phyloP scores from a whole-genome alignment of 2,113 vertebrate genomes.

The Irena cyanogastra region DNA sequence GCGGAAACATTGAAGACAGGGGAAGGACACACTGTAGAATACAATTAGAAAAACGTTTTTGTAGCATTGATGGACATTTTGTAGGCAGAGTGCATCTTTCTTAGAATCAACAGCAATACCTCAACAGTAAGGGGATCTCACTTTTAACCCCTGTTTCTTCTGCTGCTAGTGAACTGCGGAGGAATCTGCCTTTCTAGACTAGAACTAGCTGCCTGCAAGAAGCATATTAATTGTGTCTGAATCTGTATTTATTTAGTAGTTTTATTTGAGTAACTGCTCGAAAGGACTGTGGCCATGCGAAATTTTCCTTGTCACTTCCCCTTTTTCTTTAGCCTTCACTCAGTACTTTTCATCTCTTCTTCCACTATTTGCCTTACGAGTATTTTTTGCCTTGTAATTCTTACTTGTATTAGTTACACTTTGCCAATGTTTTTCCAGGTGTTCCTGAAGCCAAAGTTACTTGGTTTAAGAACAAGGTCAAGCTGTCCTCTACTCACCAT shows the following conservation, averaged over 20 bases:
- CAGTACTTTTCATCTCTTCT: neutral
- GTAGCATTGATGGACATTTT: neutral
- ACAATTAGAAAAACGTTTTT: neutral
- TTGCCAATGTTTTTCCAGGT: slow-evolving; percentile 64
- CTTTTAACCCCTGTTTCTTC: neutral
- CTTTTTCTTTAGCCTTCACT: neutral
- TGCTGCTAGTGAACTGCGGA: neutral
- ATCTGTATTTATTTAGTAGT: neutral
- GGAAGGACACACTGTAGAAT: neutral
- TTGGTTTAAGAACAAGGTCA: slow-evolving; percentile 76
- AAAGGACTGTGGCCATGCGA: neutral
- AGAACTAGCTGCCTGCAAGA: neutral
- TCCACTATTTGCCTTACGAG: neutral
- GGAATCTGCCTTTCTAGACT: neutral
- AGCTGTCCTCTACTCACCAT: slow-evolving; percentile 31
- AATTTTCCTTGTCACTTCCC: neutral
- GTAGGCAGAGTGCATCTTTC: neutral
- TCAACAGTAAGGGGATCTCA: neutral
- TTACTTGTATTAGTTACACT: neutral
- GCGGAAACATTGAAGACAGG: neutral
- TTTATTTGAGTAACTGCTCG: neutral
- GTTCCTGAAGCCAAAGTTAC: slow-evolving; percentile 78
- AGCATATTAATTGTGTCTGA: neutral
- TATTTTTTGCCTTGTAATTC: neutral
- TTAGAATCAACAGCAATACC: neutral